Evolutionary conservation across 1,140 invertebrate species (phyloP).

Genomic region (Diabrotica undecimpunctata): DNA sequence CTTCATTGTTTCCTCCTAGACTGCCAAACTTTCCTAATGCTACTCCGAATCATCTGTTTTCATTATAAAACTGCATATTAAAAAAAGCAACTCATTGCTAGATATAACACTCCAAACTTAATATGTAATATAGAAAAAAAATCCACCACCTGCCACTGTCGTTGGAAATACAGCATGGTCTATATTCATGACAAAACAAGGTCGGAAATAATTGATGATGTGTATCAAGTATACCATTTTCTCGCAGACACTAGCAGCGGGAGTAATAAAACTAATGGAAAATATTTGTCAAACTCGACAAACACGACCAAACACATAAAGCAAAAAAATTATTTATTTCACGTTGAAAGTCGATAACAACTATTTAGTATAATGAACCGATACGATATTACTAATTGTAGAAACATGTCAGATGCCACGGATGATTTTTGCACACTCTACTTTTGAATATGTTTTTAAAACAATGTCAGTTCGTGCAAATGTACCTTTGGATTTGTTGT

Average conservation of each 20-base stretch:
- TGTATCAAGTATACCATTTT: not conserved
- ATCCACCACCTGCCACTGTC: no score
- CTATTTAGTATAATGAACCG: not conserved
- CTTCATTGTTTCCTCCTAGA: no score
- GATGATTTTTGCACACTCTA: no score
- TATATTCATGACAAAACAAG: not conserved
- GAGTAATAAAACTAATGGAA: conserved; percentile 1
- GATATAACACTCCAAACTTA: no score
- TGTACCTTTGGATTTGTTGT: no score
- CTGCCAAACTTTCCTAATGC: no score
- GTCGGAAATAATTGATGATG: conserved; percentile 2
- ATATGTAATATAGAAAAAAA: no score
- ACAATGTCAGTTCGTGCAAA: no score
- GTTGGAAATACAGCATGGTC: not conserved
- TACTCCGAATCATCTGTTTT: no score
- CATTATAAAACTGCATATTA: no score
- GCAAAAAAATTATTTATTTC: conserved; percentile 1
- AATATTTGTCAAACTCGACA: not conserved
- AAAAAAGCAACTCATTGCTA: no score
- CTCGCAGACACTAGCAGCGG: not conserved
- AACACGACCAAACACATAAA: not conserved
- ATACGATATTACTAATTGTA: not conserved
- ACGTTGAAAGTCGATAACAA: not conserved
- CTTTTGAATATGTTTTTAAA: no score
- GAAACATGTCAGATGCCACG: not conserved